Conservation (phyloP, 2,888 invertebrate species). For the Ischnura elegans region DNA sequence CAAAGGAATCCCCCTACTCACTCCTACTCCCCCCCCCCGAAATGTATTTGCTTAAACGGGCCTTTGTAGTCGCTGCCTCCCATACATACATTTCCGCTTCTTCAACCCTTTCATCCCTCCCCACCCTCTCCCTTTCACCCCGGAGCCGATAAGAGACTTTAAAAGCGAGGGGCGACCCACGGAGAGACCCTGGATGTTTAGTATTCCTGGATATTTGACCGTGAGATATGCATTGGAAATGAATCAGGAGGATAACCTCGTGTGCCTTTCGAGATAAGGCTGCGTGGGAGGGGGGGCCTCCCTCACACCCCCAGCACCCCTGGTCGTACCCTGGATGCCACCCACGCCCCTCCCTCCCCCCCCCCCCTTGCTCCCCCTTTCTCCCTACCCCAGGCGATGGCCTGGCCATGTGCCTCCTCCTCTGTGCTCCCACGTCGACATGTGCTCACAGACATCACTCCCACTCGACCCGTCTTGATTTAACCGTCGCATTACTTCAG, state of each 20-base stretch:
- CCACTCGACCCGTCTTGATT: no score
- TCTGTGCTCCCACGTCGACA: neutral
- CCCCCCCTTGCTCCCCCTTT: neutral
- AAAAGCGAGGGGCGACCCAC: constrained; percentile 10
- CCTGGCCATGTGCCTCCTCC: neutral
- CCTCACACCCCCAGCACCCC: neutral
- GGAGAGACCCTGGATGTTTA: constrained; percentile 7
- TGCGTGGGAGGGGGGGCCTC: neutral
- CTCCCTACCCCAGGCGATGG: neutral
- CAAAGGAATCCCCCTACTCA: neutral
- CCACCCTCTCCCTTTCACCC: neutral
- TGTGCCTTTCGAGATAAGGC: neutral
- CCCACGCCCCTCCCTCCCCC: neutral
- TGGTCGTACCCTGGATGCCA: neutral
- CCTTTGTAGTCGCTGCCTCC: neutral
- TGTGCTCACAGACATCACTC: neutral
- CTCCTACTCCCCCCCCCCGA: neutral
- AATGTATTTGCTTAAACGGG: neutral
- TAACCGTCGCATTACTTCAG: no score
- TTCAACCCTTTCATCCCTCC: neutral
- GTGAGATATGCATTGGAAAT: constrained; percentile 51
- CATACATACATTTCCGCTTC: neutral
- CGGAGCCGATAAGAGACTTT: constrained; percentile 19
- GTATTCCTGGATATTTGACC: constrained; percentile 36
- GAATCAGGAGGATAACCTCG: constrained; percentile 35